phyloP scores from a whole-genome alignment of 2,113 vertebrate genomes.

The Heterotilapia buettikoferi region DNA sequence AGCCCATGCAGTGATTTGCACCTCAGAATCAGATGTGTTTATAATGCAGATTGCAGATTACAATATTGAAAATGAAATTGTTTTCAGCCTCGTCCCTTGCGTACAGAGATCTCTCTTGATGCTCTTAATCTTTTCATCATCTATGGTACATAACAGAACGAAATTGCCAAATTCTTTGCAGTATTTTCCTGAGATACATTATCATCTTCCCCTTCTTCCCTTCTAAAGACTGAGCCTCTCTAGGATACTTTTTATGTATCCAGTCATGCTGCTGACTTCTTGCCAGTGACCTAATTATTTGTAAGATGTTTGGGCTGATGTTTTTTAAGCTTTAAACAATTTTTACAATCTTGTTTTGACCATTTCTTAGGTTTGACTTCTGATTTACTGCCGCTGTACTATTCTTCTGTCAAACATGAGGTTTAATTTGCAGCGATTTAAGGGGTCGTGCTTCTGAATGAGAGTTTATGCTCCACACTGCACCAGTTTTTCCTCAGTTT shows the following conservation, averaged over 20 bases:
- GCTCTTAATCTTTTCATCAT: background rate
- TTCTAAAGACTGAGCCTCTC: background rate
- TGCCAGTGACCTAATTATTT: background rate
- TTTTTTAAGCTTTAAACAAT: background rate
- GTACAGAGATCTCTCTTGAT: background rate
- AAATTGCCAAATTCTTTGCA: background rate
- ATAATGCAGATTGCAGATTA: background rate
- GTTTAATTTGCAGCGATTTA: background rate
- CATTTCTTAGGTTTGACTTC: background rate
- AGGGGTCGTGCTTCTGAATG: background rate
- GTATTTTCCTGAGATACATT: background rate
- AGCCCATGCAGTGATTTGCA: background rate
- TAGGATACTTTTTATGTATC: background rate
- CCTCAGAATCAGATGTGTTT: background rate
- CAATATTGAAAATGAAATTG: background rate
- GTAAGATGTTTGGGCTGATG: background rate
- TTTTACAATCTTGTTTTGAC: background rate
- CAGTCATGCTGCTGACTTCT: background rate
- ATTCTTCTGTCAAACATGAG: accelerated
- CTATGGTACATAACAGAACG: background rate
- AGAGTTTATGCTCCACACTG: background rate
- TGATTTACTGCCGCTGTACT: background rate
- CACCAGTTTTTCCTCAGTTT: background rate
- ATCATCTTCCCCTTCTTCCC: background rate
- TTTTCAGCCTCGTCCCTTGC: background rate